Conservation (phyloP, 2,797 vertebrate species). For the Lerista edwardsae region DNA sequence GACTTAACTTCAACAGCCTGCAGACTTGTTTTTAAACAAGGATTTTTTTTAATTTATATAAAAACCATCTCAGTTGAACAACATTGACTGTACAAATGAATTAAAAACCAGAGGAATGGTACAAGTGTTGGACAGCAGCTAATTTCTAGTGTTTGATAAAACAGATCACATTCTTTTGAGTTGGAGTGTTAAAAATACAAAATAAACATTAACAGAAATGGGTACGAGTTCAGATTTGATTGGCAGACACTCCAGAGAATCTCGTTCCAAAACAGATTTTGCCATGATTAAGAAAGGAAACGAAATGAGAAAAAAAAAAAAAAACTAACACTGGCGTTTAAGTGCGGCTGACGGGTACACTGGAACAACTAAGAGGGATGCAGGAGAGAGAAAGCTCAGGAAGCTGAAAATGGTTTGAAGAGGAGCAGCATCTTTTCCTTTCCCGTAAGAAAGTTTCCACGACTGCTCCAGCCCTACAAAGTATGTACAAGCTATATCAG, state of each 20-base stretch:
- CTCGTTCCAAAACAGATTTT: background rate
- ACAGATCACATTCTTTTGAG: constrained; percentile 43
- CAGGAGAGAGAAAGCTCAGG: constrained; percentile 23
- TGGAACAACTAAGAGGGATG: background rate
- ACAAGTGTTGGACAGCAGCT: constrained; percentile 72
- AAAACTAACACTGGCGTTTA: background rate
- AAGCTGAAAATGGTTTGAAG: background rate
- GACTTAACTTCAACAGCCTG: constrained; percentile 6
- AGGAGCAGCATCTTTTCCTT: constrained; percentile 34
- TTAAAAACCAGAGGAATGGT: constrained; percentile 69
- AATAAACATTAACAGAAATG: constrained; percentile 45
- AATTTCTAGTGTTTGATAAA: constrained; percentile 73
- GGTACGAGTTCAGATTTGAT: background rate
- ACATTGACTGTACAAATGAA: constrained; percentile 79
- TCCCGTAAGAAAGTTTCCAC: background rate
- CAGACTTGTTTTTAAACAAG: constrained; percentile 39
- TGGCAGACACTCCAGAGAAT: constrained; percentile 32
- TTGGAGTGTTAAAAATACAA: constrained; percentile 1
- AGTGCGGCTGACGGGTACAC: background rate
- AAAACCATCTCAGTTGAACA: constrained; percentile 67
- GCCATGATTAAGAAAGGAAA: background rate
- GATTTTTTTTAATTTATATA: constrained; percentile 66
- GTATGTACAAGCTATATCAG: background rate
- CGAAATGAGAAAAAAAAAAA: no score
- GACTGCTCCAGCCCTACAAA: background rate